These are phyloP conservation scores for Torymus texanus DNA, from an alignment of 2,888 invertebrate genomes.

Conservation along the genomic window DNA sequence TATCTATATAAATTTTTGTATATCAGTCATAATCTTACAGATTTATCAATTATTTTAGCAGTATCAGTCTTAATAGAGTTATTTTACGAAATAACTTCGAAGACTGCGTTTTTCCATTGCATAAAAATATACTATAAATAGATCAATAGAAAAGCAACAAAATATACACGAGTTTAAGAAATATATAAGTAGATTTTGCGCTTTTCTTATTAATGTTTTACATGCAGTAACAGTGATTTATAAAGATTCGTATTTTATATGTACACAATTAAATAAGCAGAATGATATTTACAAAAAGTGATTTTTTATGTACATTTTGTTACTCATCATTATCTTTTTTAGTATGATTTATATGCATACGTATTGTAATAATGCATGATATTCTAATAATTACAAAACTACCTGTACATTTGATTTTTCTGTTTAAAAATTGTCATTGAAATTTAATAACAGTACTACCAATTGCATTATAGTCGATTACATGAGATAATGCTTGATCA, in stretches of 20 bases:
- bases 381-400: slow-evolving; percentile 28
- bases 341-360: slow-evolving; percentile 15
- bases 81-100: slow-evolving; percentile 29
- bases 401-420: slow-evolving; percentile 14
- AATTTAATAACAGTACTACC: slow-evolving; percentile 77
- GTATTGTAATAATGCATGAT: not conserved
- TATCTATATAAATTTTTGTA: slow-evolving; percentile 21
- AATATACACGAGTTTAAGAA: slow-evolving; percentile 17
- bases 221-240: too few species aligned
- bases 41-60: slow-evolving; percentile 16
- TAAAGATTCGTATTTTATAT: too few species aligned
- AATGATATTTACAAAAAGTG: not conserved
- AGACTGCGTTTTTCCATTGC: slow-evolving; percentile 27
- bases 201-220: too few species aligned
- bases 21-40: slow-evolving; percentile 36
- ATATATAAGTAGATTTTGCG: slow-evolving; percentile 1
- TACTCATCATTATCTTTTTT: slow-evolving; percentile 24
- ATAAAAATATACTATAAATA: slow-evolving; percentile 36
- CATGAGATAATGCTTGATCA: slow-evolving; percentile 75
- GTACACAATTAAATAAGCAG: slow-evolving; percentile 4
- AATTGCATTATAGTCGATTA: slow-evolving; percentile 73
- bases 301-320: slow-evolving; percentile 30
- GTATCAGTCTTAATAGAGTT: slow-evolving; percentile 29
- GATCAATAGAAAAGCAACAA: slow-evolving; percentile 26
- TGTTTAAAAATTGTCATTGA: slow-evolving; percentile 65